Evolutionary conservation across 2,113 vertebrate species (phyloP).

Genomic region (Notarius quadriscutis): DNA sequence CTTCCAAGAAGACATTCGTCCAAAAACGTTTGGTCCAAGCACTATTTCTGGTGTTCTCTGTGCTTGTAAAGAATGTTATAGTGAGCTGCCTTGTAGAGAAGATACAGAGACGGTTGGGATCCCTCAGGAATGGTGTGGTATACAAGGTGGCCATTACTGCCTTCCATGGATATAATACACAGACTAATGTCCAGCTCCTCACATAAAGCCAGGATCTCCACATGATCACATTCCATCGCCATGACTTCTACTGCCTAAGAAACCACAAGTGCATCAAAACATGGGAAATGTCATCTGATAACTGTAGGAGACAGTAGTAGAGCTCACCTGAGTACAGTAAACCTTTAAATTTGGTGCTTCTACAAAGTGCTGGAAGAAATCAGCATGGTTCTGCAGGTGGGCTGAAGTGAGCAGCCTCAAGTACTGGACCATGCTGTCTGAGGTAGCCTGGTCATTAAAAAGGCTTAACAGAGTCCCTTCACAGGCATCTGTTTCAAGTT

Average conservation of each 20-base stretch:
- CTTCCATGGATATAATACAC: slow-evolving; percentile 74
- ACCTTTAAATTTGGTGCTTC: slow-evolving; percentile 75
- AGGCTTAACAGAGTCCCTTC: slow-evolving; percentile 69
- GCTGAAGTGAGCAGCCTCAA: slow-evolving; percentile 81
- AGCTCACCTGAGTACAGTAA: slow-evolving; percentile 79
- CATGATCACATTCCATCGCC: slow-evolving; percentile 76
- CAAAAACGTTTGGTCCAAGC: not conserved
- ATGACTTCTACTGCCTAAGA: slow-evolving; percentile 78
- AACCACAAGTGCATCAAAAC: not conserved
- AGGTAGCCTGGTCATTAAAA: slow-evolving; percentile 76
- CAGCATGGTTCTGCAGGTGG: slow-evolving; percentile 75
- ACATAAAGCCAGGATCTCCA: slow-evolving; percentile 78
- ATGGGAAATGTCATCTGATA: not conserved
- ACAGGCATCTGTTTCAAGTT: slow-evolving; percentile 67
- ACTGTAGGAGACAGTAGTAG: not conserved
- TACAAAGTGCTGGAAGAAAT: slow-evolving; percentile 81
- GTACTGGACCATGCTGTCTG: slow-evolving; percentile 77
- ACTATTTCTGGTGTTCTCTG: slow-evolving; percentile 25
- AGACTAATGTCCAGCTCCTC: slow-evolving; percentile 74
- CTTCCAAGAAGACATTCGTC: not conserved
- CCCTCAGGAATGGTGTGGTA: slow-evolving; percentile 79
- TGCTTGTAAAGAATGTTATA: slow-evolving; percentile 76
- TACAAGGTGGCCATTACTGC: slow-evolving; percentile 63
- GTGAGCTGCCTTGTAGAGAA: slow-evolving; percentile 75
- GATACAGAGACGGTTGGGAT: slow-evolving; percentile 64